Conservation (phyloP, 2,888 invertebrate genomes). For the Leucania comma region DNA sequence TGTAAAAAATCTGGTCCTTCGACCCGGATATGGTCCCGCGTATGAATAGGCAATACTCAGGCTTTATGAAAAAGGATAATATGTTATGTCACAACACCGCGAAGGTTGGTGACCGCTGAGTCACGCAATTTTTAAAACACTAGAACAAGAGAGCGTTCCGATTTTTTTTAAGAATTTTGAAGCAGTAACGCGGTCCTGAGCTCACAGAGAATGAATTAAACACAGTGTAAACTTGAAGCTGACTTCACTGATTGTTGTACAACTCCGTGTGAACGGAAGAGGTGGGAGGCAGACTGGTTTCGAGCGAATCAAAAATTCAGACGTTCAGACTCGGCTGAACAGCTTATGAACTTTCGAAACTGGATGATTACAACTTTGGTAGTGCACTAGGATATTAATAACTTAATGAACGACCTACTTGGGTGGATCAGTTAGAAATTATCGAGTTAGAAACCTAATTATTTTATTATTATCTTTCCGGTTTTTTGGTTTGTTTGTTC, state of each 20-base stretch:
- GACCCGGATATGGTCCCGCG: conserved; percentile 2
- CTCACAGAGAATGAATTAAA: conserved; percentile 19
- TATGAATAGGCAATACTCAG: not conserved
- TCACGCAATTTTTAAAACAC: conserved; percentile 10
- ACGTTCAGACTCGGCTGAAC: conserved; percentile 27
- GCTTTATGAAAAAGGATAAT: conserved; percentile 10
- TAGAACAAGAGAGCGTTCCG: not conserved
- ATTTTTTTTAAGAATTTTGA: conserved; percentile 1
- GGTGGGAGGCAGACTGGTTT: conserved; percentile 55
- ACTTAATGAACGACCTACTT: conserved; percentile 18
- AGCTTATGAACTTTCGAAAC: conserved; percentile 48
- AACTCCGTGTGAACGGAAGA: conserved; percentile 24
- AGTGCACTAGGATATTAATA: conserved; percentile 20
- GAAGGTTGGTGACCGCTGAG: conserved; percentile 23
- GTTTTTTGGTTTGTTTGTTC: not conserved
- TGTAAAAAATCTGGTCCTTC: conserved; percentile 12
- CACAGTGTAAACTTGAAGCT: conserved; percentile 14
- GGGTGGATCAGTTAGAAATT: not conserved
- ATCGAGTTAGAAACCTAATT: not conserved
- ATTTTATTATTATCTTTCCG: not conserved
- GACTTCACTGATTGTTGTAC: conserved; percentile 33
- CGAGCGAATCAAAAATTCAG: conserved; percentile 41
- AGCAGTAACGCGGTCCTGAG: conserved; percentile 1
- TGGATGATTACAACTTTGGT: conserved; percentile 7
- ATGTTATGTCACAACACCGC: conserved; percentile 2